A percentile compares a stretch with the other conserved stretches of the same genome.
These are phyloP conservation scores for Gambusia affinis DNA, from an alignment of 2,113 vertebrate genomes.

Conservation along the genomic window DNA sequence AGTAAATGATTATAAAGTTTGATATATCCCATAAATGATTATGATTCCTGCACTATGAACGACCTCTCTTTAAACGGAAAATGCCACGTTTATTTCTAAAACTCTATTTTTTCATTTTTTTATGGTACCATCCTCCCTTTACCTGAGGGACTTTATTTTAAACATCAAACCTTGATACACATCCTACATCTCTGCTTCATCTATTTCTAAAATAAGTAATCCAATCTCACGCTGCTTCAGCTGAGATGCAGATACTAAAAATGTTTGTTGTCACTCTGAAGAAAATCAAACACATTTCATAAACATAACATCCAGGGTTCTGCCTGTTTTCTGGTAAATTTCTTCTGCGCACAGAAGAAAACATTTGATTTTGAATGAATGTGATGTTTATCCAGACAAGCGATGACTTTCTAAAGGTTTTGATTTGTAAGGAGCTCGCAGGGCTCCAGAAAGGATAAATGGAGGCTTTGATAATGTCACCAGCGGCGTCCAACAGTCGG, in stretches of 20 bases:
- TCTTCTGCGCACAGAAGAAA: too few relatives aligned
- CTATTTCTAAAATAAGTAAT: background rate
- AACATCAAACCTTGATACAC: background rate
- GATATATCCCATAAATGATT: background rate
- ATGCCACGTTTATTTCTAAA: background rate
- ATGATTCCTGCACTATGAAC: background rate
- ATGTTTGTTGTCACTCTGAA: background rate
- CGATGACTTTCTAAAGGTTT: too few relatives aligned
- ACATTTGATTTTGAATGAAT: too few relatives aligned
- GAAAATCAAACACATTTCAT: background rate
- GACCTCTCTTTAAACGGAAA: background rate
- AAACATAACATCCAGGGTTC: background rate
- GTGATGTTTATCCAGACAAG: too few relatives aligned
- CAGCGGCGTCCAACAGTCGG: too few relatives aligned
- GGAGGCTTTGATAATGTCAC: too few relatives aligned
- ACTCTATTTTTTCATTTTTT: background rate
- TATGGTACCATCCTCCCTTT: background rate
- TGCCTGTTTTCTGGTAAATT: background rate
- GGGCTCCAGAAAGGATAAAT: too few relatives aligned
- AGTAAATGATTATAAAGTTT: background rate
- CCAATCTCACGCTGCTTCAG: background rate
- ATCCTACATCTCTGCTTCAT: background rate
- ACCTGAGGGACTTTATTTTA: background rate
- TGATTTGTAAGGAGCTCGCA: too few relatives aligned
- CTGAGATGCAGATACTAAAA: background rate